Conservation (phyloP, 1,140 invertebrate genomes). For the Eumeta japonica region DNA sequence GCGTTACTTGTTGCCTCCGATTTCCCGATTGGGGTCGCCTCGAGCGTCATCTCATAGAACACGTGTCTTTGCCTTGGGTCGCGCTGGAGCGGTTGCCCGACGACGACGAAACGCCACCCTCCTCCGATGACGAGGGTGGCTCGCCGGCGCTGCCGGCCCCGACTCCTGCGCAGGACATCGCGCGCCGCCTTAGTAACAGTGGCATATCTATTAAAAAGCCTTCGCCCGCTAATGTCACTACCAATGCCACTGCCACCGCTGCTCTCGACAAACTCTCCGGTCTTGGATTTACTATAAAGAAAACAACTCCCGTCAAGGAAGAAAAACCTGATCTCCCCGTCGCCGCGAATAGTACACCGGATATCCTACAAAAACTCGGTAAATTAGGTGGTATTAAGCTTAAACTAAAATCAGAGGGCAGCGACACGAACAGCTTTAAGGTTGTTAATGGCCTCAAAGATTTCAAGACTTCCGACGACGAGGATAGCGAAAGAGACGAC, state of each 20-base stretch:
- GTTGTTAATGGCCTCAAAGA: conserved; percentile 46
- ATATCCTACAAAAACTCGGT: conserved; percentile 38
- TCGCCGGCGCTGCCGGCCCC: conserved; percentile 9
- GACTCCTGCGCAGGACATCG: conserved; percentile 43
- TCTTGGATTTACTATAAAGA: conserved; percentile 47
- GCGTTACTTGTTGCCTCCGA: conserved; percentile 34
- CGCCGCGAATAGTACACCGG: conserved; percentile 13
- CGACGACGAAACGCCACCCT: conserved; percentile 31
- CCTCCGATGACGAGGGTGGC: conserved; percentile 38
- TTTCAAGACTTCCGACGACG: conserved; percentile 43
- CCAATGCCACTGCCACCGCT: conserved; percentile 14
- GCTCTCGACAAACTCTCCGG: conserved; percentile 40
- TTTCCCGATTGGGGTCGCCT: conserved; percentile 32
- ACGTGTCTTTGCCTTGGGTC: conserved; percentile 38
- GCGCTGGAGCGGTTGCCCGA: conserved; percentile 43
- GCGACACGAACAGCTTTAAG: conserved; percentile 37
- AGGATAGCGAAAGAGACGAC: conserved; percentile 31
- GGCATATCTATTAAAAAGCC: conserved; percentile 36
- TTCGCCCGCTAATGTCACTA: background rate
- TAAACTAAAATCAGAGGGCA: conserved; percentile 41
- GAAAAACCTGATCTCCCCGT: conserved; percentile 29
- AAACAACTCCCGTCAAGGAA: conserved; percentile 25
- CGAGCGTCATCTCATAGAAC: conserved; percentile 39
- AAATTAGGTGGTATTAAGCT: conserved; percentile 44
- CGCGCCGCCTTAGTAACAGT: conserved; percentile 38